Evolutionary conservation across 2,113 vertebrate genomes (phyloP), one percentile per base, ranked within the genome.

Genomic region (Fulmarus glacialis): DNA sequence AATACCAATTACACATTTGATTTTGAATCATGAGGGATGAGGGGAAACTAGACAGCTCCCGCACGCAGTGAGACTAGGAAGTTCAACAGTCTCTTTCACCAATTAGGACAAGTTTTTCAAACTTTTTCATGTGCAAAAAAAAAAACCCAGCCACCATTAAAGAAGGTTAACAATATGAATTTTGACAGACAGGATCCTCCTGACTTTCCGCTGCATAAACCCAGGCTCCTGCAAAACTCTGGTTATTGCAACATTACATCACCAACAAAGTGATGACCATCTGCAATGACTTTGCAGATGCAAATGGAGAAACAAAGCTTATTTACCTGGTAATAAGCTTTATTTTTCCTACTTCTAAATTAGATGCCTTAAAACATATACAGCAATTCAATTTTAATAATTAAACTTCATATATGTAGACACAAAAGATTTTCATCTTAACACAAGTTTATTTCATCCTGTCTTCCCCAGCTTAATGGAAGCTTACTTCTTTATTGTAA

Each of bases 41-140:
- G 8, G 5, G 29, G 27, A 60, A 86, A 80, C 45, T 15, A 45
- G n/a, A 73, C 15, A 82, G 20, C 8, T 67, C 13, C 50, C 63
- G 34, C 4, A 72, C 0, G 0, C 14, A 77, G n/a, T 23, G 45
- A 59, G 16, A 53, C 36, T 12, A 79, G 18, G 22, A 87, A 82
- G 48, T 50, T 42, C 23, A 62, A 52, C 36, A 77, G 9, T 9
- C 38, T 84, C 56, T 52, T 81, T 59, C 21, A 85, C 4, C 6
- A 43, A 34, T 18, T 36, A 67, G 3, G 56, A 26, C 7, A 55
- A 56, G 11, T 23, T 82, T 85, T 82, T 75, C 16, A 2, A 45
- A 63, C 7, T 9, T 71, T 60, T 70, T 38, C 15, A 40, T 1
- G 1, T 5, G 18, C 15, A 73, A 1, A 4, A 64, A n/a, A n/a